Evolutionary conservation across 2,888 invertebrate species (phyloP).

Genomic region (Pseudococcus longispinus): DNA sequence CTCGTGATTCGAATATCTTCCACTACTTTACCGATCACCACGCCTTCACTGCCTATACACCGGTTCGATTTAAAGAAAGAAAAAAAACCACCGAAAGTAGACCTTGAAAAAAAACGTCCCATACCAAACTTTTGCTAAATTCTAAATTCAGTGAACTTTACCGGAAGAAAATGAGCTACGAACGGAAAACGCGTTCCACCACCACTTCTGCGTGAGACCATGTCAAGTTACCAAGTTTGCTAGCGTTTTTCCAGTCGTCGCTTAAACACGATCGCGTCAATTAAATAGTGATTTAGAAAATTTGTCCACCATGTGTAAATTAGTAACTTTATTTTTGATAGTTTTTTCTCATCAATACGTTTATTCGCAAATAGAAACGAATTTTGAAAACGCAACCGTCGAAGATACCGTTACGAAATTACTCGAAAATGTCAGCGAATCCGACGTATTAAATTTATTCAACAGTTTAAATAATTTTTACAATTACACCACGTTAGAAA

Average conservation of each 20-base stretch:
- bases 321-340: background rate
- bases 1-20: background rate
- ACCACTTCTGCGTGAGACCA: background rate
- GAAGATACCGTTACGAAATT: background rate
- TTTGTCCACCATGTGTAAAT: constrained; percentile 7
- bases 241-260: constrained; percentile 39
- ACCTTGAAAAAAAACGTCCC: constrained; percentile 18
- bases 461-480: background rate
- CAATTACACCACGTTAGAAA: background rate
- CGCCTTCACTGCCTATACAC: background rate
- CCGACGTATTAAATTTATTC: constrained; percentile 3
- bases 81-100: background rate
- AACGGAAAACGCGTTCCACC: constrained; percentile 40
- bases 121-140: background rate
- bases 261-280: constrained; percentile 12
- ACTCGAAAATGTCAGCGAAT: constrained; percentile 17
- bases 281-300: background rate
- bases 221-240: background rate
- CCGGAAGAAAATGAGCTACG: constrained; percentile 9
- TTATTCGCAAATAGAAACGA: background rate
- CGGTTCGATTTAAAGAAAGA: background rate
- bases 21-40: background rate
- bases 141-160: constrained; percentile 23
- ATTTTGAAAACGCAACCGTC: background rate
- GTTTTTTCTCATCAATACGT: background rate